Evolutionary conservation across 2,888 invertebrate species (phyloP), one percentile per base, ranked within the genome.

Genomic region (Hemistola chrysoprasaria): DNA sequence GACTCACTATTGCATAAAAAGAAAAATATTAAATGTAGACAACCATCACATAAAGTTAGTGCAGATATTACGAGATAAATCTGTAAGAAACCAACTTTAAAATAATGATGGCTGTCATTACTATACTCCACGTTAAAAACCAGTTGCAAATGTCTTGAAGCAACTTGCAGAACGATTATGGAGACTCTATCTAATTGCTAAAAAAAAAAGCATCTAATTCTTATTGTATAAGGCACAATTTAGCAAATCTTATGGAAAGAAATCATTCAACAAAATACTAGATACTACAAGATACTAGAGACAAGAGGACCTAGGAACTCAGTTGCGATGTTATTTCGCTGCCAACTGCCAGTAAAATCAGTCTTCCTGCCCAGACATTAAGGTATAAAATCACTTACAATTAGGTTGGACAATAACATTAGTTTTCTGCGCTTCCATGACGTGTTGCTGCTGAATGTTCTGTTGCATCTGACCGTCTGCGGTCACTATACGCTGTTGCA

Each of bases 121-220:
- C 37, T 88, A 33, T 87, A 55, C 86, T 88, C 88, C 88, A 82
- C 53, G 23, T 39, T 71, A 72, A 87, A 88, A 88, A 75, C 85
- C 79, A 83, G 59, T 56, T 73, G 71, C 74, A 52, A 2, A 72
- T 70, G 56, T 67, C 84, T 87, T 62, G 4, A 72, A 50, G 66
- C 78, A 80, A 72, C 72, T 78, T 78, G 85, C 43, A 84, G 87
- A 88, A 88, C 88, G 83, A 68, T 46, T 56, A 51, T 78, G 86
- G 87, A 87, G 85, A 59, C 52, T 9, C 11, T 28, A 11, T 7
- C 22, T 3, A 16, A 4, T 2, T 3, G 2, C 2, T 16, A 16
- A 3, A 16, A 16, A 3, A 16, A 2, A 16, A 16, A 16, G 2
- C 16, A 4, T 3, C 4, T 16, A 3, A 26, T 8, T 7, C 7